Evolutionary conservation across 2,797 vertebrate genomes (phyloP).

Genomic region (Trichosurus vulpecula): DNA sequence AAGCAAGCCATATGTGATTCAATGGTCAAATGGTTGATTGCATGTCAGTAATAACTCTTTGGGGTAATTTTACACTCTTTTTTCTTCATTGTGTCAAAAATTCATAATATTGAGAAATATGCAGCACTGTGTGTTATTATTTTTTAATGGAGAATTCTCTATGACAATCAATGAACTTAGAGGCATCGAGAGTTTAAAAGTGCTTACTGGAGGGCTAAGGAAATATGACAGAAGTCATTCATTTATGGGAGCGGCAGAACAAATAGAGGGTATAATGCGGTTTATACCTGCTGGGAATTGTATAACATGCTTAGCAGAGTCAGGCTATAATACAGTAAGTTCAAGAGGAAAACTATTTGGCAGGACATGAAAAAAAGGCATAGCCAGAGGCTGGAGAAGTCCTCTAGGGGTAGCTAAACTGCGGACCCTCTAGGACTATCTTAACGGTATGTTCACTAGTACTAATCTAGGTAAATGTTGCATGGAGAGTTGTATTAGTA

Average conservation of each 20-base stretch:
- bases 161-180: slow-evolving; percentile 70
- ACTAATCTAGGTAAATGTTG: not conserved
- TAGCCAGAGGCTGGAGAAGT: slow-evolving; percentile 38
- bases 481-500: not conserved
- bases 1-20: slow-evolving; percentile 54
- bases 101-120: slow-evolving; percentile 64
- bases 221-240: slow-evolving; percentile 71
- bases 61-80: slow-evolving; percentile 65
- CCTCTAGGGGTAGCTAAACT: slow-evolving; percentile 6
- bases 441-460: not conserved
- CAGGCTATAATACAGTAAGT: slow-evolving; percentile 2
- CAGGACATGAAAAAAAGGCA: not conserved
- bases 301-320: slow-evolving; percentile 43
- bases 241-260: slow-evolving; percentile 58
- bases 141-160: slow-evolving; percentile 70
- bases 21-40: slow-evolving; percentile 63
- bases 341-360: slow-evolving; percentile 39
- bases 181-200: slow-evolving; percentile 72
- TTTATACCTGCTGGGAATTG: slow-evolving; percentile 41
- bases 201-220: slow-evolving; percentile 62
- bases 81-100: slow-evolving; percentile 68
- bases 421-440: not conserved
- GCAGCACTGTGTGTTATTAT: slow-evolving; percentile 63
- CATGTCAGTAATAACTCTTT: slow-evolving; percentile 70
- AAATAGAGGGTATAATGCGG: slow-evolving; percentile 49